Base-by-base conservation (phyloP, 2,797 vertebrate genomes). In the Babyrousa celebensis region DNA sequence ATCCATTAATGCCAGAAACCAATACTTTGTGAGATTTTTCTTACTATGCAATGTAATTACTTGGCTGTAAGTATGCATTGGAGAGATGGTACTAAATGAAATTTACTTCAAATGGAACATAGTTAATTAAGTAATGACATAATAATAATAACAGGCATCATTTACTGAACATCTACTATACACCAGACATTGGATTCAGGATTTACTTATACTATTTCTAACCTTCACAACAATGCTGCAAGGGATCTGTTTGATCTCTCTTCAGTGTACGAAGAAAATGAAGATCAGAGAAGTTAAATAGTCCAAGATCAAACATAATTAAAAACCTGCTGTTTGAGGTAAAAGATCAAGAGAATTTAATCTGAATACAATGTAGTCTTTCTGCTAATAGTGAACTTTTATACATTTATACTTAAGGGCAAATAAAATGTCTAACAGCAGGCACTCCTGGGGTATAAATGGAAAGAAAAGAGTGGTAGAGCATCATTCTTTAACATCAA, bases 31-130 rank as follows among this genome's bases (percentile, higher is more conserved):
- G 17, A 60, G 18, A 16, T 29, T 27, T 75, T 80, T 72, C 15
- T 96, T 70, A 74, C 25, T 79, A 20, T 79, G 36, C 85, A 60
- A 94, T 86, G 14, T 32, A 84, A 94, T 85, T 25, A 54, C 62
- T 65, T 85, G n/a, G 27, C 8, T 78, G 18, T 40, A 92, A 86
- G 12, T 72, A 67, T 74, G n/a, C 16, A 84, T 92, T 94, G 12
- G 85, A 67, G 23, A 80, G 27, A 29, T 72, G 6, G 25, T 89
- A 40, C 27, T 52, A 86, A 85, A 12, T 85, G 40, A 84, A 92
- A 75, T 82, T 86, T 77, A 85, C 20, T 82, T 70, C 29, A 67
- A 70, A 86, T 85, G 15, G 6, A 89, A 65, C 8, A 85, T 40
- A 88, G 15, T 25, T 32, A 85, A 88, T 63, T 7, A 83, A 94